Conservation (phyloP, 2,888 invertebrate species). For the Laspeyria flexula region DNA sequence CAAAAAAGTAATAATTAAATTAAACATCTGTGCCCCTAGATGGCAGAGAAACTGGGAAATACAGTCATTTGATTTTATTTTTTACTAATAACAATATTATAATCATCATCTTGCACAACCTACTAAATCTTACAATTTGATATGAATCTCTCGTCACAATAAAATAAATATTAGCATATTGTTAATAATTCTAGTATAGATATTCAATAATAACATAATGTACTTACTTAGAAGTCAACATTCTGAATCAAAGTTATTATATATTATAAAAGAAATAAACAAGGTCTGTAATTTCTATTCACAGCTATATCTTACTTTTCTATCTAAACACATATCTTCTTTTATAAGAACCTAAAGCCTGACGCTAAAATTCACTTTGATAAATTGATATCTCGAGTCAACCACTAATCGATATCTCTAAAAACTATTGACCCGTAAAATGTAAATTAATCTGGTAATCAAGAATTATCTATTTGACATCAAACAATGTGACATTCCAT, state of each 20-base stretch:
- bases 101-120: no score
- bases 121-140: no score
- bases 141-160: no score
- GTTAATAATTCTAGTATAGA: no score
- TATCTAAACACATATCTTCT: slow-evolving; percentile 31
- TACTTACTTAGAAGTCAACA: no score
- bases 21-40: neutral
- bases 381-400: slow-evolving; percentile 19
- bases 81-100: no score
- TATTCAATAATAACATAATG: no score
- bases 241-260: no score
- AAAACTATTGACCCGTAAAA: slow-evolving; percentile 37
- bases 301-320: slow-evolving; percentile 9
- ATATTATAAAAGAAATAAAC: no score
- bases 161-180: no score
- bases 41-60: no score
- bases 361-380: slow-evolving; percentile 13
- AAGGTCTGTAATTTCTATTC: neutral
- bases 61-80: no score
- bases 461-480: slow-evolving; percentile 48
- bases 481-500: slow-evolving; percentile 63
- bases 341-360: slow-evolving; percentile 21
- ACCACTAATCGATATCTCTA: slow-evolving; percentile 32
- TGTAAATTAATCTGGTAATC: slow-evolving; percentile 53
- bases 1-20: neutral